Evolutionary conservation across 2,113 vertebrate genomes (phyloP).

Genomic region (Puntigrus tetrazona): DNA sequence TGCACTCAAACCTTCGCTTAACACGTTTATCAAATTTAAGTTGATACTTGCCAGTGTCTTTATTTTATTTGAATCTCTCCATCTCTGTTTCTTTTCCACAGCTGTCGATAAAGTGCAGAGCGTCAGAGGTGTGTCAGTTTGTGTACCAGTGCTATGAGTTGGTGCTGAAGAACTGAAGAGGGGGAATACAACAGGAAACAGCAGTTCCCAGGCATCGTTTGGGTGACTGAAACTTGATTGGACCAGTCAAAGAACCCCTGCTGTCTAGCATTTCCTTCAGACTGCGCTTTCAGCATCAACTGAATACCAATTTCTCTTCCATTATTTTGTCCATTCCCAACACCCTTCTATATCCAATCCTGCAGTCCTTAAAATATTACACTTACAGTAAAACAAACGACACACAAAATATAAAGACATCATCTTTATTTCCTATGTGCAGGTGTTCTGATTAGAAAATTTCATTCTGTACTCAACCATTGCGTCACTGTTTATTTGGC

Average conservation of each 20-base stretch:
- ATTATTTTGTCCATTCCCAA: conserved; percentile 12
- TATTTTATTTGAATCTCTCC: neutral
- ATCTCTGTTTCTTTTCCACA: conserved; percentile 62
- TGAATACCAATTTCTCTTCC: conserved; percentile 5
- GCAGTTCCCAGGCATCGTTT: neutral
- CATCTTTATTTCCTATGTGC: neutral
- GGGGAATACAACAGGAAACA: neutral
- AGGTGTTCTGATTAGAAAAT: neutral
- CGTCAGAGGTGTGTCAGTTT: conserved; percentile 88
- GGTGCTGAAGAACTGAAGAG: conserved; percentile 89
- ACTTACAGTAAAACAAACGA: neutral
- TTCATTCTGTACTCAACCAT: neutral
- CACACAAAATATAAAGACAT: conserved; percentile 4
- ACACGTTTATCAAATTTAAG: neutral
- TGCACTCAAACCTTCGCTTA: neutral
- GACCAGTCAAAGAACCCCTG: conserved; percentile 4
- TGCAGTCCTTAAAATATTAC: neutral
- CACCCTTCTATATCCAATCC: neutral
- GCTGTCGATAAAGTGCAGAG: conserved; percentile 93
- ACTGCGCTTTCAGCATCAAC: conserved; percentile 22
- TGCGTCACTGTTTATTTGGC: neutral
- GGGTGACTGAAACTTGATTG: conserved; percentile 1
- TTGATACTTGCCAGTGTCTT: neutral
- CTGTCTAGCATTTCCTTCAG: conserved; percentile 17
- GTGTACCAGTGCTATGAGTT: conserved; percentile 91